Evolutionary conservation across 2,113 vertebrate species (phyloP).

Genomic region (Neolamprologus devosi): DNA sequence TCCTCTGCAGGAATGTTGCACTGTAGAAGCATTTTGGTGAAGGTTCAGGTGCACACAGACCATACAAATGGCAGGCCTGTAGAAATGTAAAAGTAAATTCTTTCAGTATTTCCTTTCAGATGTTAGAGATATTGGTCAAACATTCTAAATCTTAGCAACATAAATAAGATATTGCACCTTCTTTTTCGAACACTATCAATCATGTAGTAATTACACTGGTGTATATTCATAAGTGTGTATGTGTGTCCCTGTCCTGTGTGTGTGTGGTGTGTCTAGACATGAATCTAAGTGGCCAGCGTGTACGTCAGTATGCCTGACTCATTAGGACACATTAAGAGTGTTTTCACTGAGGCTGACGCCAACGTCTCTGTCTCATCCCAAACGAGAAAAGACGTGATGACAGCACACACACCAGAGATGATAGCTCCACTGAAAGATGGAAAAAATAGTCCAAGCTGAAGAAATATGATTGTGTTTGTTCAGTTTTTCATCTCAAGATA

Average conservation of each 20-base stretch:
- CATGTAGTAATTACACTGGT: background rate
- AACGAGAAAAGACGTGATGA: constrained; percentile 36
- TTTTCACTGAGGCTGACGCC: constrained; percentile 52
- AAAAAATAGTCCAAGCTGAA: constrained; percentile 40
- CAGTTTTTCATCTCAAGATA: constrained; percentile 69
- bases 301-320: constrained; percentile 44
- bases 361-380: constrained; percentile 42
- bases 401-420: constrained; percentile 21
- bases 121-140: background rate
- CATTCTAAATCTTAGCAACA: background rate
- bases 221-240: background rate
- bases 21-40: constrained; percentile 9
- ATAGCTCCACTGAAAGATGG: constrained; percentile 48
- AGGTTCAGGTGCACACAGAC: constrained; percentile 24
- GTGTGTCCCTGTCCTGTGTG: background rate
- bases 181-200: background rate
- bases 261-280: constrained; percentile 30
- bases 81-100: background rate
- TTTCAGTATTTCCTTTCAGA: background rate
- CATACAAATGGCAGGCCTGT: background rate
- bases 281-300: constrained; percentile 28
- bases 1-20: constrained; percentile 20
- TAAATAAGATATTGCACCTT: background rate
- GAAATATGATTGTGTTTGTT: constrained; percentile 42
- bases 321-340: constrained; percentile 61